These are phyloP conservation scores for Choristoneura fumiferana DNA, from an alignment of 1,140 invertebrate genomes.

Conservation along the genomic window DNA sequence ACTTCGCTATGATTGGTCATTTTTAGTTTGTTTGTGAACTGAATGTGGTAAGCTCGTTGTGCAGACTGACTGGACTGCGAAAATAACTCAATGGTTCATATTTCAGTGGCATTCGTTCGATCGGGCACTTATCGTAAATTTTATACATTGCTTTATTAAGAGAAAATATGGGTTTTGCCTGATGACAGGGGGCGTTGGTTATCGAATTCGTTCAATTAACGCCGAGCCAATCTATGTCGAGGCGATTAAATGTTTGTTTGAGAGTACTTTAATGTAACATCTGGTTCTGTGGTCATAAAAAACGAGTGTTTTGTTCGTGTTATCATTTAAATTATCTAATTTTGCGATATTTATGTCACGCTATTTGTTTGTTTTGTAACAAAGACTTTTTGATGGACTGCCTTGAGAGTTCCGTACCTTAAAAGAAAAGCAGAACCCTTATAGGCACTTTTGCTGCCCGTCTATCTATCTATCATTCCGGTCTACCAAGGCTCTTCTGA, in stretches of 20 bases:
- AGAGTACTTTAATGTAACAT: too few species aligned
- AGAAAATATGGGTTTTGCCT: neutral
- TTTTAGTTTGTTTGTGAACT: neutral
- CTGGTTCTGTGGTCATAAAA: too few species aligned
- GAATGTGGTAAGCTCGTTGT: neutral
- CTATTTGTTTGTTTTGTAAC: too few species aligned
- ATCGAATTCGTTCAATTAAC: neutral
- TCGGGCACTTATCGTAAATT: conserved; percentile 13
- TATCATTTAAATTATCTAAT: too few species aligned
- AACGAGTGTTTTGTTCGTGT: too few species aligned
- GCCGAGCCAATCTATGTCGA: neutral
- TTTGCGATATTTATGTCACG: too few species aligned
- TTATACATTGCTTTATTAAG: conserved; percentile 1
- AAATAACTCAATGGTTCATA: conserved; percentile 7
- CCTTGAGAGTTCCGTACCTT: too few species aligned
- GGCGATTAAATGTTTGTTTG: too few species aligned
- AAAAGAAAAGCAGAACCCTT: too few species aligned
- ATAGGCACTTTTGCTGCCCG: too few species aligned
- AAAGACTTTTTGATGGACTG: neutral
- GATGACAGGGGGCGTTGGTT: neutral
- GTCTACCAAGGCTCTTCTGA: too few species aligned
- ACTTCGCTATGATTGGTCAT: conserved; percentile 6
- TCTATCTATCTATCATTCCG: too few species aligned
- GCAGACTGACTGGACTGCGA: neutral
- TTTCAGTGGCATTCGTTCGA: neutral